Base-by-base conservation (phyloP, 2,113 vertebrate genomes). In the Oncorhynchus keta region DNA sequence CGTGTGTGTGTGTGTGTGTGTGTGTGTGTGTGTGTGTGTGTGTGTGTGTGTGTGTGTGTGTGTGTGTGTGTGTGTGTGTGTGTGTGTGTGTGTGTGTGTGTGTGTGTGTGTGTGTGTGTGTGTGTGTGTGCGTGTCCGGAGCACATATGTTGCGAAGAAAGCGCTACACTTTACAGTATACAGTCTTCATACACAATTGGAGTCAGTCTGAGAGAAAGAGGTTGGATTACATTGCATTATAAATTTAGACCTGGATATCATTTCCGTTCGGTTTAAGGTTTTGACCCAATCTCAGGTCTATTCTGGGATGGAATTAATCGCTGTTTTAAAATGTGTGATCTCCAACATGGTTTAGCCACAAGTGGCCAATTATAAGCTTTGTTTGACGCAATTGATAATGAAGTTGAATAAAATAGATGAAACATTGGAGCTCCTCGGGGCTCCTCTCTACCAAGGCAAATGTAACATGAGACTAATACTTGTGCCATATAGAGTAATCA, bases 1-100 rank as follows among this genome's bases (percentile, higher is more conserved):
- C 87, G 59, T 85, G 83, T 87, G 79, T 66, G 18, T 69, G 5
- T 73, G 77, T 72, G 76, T 70, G 73, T 61, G 3, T 76, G 74
- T 76, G 49, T 76, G 30, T 65, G 61, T 66, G 65, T 68, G 65
- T 35, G 24, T 68, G 73, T 74, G 13, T 67, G 45, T 75, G 64
- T 73, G 57, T 73, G 32, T 64, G 72, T 59, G 28, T 30, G 28
- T 30, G 28, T 30, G 28, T 30, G 28, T 30, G 28, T 30, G 28
- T 30, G 28, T 30, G 28, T 30, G 30, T 4, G 30, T 30, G 30
- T 30, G 30, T 30, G 30, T 30, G 30, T 30, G 30, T 30, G 30
- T 30, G 30, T 30, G 30, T 30, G 30, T 30, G 30, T 30, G 30
- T 30, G 30, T 30, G 30, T 30, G 30, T 30, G 30, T 30, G 30